These are phyloP conservation scores for Cetoscarus ocellatus DNA, from an alignment of 2,797 vertebrate species.

Conservation along the genomic window DNA sequence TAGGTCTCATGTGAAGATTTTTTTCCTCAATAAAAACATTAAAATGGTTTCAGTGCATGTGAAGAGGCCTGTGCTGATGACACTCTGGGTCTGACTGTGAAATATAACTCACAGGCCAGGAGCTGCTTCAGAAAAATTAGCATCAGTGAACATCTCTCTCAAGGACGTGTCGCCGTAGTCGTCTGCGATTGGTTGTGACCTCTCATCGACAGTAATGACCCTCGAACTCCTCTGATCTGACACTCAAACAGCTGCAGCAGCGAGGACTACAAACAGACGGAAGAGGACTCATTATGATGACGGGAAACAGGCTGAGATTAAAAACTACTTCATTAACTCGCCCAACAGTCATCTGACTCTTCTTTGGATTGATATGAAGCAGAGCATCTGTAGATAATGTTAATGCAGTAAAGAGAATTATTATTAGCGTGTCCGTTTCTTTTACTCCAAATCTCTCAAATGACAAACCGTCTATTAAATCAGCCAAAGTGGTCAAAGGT, in stretches of 20 bases:
- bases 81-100: neutral
- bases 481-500: no score
- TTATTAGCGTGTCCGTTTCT: no score
- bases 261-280: slow-evolving; percentile 17
- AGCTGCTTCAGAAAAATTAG: neutral
- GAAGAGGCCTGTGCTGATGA: no score
- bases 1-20: no score
- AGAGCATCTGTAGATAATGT: no score
- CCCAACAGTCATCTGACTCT: slow-evolving; percentile 25
- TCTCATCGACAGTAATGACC: slow-evolving; percentile 18
- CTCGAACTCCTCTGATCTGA: slow-evolving; percentile 5
- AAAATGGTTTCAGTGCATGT: no score
- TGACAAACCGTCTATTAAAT: no score
- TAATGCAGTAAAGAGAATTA: no score
- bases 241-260: neutral
- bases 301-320: slow-evolving; percentile 46
- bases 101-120: neutral
- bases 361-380: neutral
- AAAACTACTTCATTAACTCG: slow-evolving; percentile 48
- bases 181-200: slow-evolving; percentile 5
- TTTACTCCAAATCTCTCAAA: no score
- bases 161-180: neutral
- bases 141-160: neutral
- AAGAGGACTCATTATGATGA: slow-evolving; percentile 53
- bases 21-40: no score